Base-by-base conservation (phyloP, 2,113 vertebrate species). In the Bubo bubo region DNA sequence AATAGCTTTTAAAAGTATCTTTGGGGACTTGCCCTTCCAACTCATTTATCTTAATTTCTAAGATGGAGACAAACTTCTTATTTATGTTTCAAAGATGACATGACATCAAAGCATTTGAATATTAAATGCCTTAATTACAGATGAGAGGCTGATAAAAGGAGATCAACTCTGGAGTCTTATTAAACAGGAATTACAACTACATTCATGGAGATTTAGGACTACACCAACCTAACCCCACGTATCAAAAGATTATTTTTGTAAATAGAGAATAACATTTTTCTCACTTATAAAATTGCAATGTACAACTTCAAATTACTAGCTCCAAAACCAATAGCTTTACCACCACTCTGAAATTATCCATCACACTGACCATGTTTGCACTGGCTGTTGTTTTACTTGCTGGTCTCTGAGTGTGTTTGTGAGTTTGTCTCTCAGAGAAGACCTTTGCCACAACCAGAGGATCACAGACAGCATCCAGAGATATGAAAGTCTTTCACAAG, bases 111-210 rank as follows among this genome's bases (percentile, higher is more conserved):
- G 91, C 58, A 15, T 55, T 97, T 97, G 92, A 96, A 95, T 97
- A 97, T 97, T 97, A 96, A 97, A 95, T 81, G 73, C 77, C 82
- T 97, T 97, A 97, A 97, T 97, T 98, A 86, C 67, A 91, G 95
- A 96, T 95, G 66, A 97, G 93, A 93, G 77, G 59, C 70, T 92
- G 91, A 96, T 97, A 97, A 96, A 94, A 82, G 86, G 26, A 95
- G 86, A 93, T 92, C 94, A 95, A 74, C 79, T 93, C 79, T 98
- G 94, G 87, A 96, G 92, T 91, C 96, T 94, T 92, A 97, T 97
- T 94, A 98, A 96, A 86, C 90, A 96, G 74, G 86, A 96, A 91
- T 95, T 93, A 71, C 83, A 94, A 56, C 90, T 95, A n/a, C 89
- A 95, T 84, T 91, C 86, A 74, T 68, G 63, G 72, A 92, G 76